phyloP scores from a whole-genome alignment of 2,113 vertebrate genomes.

The Rana temporaria region DNA sequence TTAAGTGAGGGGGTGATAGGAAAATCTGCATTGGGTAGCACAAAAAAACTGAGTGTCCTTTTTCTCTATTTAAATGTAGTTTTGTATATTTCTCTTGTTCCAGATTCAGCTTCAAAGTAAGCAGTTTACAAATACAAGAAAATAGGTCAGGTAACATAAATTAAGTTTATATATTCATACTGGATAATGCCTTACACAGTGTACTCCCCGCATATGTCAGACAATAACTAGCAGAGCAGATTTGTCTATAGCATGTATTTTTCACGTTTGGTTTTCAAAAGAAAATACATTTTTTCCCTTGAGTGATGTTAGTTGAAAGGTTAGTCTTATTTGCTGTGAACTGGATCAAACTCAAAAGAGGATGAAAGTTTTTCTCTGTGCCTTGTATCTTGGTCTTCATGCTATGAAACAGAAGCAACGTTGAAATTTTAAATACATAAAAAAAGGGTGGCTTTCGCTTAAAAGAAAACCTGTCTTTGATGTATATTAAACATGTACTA shows the following conservation, averaged over 20 bases:
- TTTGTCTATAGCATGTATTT: conserved; percentile 6
- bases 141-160: too few relatives aligned
- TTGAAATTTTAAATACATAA: conserved; percentile 8
- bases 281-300: conserved; percentile 19
- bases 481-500: background rate
- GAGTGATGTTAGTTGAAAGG: conserved; percentile 16
- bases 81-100: too few relatives aligned
- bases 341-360: conserved; percentile 16
- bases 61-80: too few relatives aligned
- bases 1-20: too few relatives aligned
- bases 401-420: background rate
- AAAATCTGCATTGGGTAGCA: too few relatives aligned
- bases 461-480: conserved; percentile 3
- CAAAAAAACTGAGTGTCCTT: too few relatives aligned
- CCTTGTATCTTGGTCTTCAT: background rate
- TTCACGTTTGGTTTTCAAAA: conserved; percentile 4
- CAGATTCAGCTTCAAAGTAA: too few relatives aligned
- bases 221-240: background rate
- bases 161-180: too few relatives aligned
- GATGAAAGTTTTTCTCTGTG: background rate
- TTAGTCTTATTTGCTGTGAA: conserved; percentile 1
- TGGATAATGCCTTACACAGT: too few relatives aligned
- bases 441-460: background rate
- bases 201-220: too few relatives aligned
- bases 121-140: too few relatives aligned